Evolutionary conservation across 2,888 invertebrate species (phyloP), one percentile per base, ranked within the genome.

Genomic region (Perizoma flavofasciatum): DNA sequence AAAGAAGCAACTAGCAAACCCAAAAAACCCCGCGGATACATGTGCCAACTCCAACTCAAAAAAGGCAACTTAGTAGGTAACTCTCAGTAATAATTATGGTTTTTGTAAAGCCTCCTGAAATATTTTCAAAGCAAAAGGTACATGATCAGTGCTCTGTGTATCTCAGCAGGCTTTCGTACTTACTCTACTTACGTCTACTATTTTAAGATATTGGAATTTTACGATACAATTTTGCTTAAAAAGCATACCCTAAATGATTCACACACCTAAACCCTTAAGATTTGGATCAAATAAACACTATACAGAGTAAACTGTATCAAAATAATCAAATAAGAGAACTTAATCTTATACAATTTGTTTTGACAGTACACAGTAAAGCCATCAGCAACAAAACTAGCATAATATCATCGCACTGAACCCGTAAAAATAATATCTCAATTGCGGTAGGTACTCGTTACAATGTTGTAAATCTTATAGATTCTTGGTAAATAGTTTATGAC

Each of bases 371-470:
- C 11, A 46, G 39, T 40, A 6, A 40, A 49, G n/a, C 49, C 5
- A 43, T 48, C 48, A 41, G 39, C 41, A 6, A 39, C 52, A 32
- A 37, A 41, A 50, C 33, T 34, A 46, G 37, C 43, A 22, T 22
- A 11, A 51, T 43, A 51, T 41, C 22, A 32, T 6, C 5, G 5
- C 46, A 9, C 46, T 5, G 44, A 44, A 9, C 7, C n/a, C 6
- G 50, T 57, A 51, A 52, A 52, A 47, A 44, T 49, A 49, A 49
- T 45, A 59, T 22, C 45, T 59, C 53, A 54, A 34, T 49, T 43
- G 34, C n/a, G n/a, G 4, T 22, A 46, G n/a, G 4, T 22, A 46
- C 50, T 47, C 41, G 33, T n/a, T 52, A 48, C 52, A 49, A 44
- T 48, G 48, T 35, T 4, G 37, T 37, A 37, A 7, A 37, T 39